phyloP scores from a whole-genome alignment of 2,113 vertebrate genomes.

The Cyprinodon variegatus region DNA sequence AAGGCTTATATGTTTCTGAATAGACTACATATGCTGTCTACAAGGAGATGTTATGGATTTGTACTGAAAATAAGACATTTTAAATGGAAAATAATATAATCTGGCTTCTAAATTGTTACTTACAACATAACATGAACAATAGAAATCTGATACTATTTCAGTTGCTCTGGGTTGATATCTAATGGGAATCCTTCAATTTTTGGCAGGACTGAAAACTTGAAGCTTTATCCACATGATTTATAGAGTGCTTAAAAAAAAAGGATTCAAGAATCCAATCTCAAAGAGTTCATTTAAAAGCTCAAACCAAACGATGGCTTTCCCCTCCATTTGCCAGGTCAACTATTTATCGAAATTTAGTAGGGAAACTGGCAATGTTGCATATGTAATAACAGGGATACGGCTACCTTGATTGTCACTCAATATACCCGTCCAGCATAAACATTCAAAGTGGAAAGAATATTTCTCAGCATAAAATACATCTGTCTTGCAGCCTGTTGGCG shows the following conservation, averaged over 20 bases:
- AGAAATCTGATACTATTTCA: not conserved
- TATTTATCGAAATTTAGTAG: constrained; percentile 49
- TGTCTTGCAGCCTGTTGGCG: constrained; percentile 58
- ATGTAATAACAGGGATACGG: constrained; percentile 59
- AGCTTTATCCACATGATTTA: constrained; percentile 12
- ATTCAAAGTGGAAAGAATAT: constrained; percentile 49
- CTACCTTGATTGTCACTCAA: constrained; percentile 48
- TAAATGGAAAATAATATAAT: not conserved
- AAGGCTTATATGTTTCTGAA: not conserved
- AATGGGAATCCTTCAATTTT: constrained; percentile 2
- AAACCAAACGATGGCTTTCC: constrained; percentile 44
- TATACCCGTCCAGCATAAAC: constrained; percentile 63
- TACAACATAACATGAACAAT: not conserved
- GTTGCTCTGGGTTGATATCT: not conserved
- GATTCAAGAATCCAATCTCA: constrained; percentile 34
- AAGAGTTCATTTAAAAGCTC: constrained; percentile 35
- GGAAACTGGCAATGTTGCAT: constrained; percentile 47
- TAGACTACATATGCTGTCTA: not conserved
- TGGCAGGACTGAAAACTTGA: constrained; percentile 16
- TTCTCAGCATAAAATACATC: constrained; percentile 64
- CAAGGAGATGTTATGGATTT: not conserved
- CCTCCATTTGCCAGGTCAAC: constrained; percentile 36
- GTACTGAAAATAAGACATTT: not conserved
- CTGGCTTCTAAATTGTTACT: not conserved
- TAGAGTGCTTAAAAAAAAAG: not conserved